A percentile compares a stretch with the other conserved stretches of the same genome.
Evolutionary conservation across 2,888 invertebrate species (phyloP).

Genomic region (Rhingia campestris): DNA sequence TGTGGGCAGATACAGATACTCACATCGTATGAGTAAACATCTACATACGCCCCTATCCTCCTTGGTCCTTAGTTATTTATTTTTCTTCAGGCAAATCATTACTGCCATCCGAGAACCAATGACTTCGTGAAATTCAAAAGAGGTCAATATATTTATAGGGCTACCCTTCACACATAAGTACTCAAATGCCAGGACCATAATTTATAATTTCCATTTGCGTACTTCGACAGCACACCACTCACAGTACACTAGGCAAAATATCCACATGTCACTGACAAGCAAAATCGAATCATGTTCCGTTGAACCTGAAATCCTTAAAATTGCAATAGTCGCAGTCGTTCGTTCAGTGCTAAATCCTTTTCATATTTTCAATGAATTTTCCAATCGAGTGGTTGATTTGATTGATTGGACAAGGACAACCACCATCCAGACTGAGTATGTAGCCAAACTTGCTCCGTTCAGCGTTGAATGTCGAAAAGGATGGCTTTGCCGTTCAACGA

Average conservation of each 20-base stretch:
- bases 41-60: too few species aligned
- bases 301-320: conserved; percentile 1
- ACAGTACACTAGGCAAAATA: not conserved
- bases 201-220: too few species aligned
- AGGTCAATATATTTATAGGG: too few species aligned
- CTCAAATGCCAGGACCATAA: too few species aligned
- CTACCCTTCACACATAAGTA: too few species aligned
- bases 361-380: conserved; percentile 47
- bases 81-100: too few species aligned
- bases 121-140: too few species aligned
- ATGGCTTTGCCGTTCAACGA: not conserved
- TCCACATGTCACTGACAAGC: conserved; percentile 13
- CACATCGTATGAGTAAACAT: too few species aligned
- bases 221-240: too few species aligned
- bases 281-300: conserved; percentile 25
- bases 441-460: conserved; percentile 5
- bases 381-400: conserved; percentile 42
- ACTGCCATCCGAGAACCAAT: too few species aligned
- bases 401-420: conserved; percentile 36
- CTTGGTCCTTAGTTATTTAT: too few species aligned
- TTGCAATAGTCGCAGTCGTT: conserved; percentile 10
- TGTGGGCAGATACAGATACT: too few species aligned
- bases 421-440: conserved; percentile 8
- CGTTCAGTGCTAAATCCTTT: not conserved
- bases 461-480: not conserved